phyloP scores from a whole-genome alignment of 2,888 invertebrate species.

The Magallana nippona region DNA sequence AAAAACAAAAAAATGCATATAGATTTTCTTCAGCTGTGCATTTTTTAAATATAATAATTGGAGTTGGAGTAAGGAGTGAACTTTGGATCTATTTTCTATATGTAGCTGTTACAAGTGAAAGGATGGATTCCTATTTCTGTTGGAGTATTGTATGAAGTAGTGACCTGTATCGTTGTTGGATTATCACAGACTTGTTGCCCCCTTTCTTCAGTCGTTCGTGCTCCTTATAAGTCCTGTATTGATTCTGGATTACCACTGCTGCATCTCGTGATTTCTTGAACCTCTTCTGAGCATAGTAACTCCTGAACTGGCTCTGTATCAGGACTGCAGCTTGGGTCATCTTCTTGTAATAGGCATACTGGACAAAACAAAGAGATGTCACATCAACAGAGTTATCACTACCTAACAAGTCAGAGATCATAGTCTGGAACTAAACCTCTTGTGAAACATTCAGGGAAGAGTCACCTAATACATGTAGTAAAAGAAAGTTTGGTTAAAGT shows the following conservation, averaged over 20 bases:
- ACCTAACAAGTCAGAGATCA: neutral
- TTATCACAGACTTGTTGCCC: slow-evolving; percentile 79
- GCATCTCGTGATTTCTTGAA: slow-evolving; percentile 87
- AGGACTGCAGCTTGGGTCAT: slow-evolving; percentile 97
- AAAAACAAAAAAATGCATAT: too few species aligned
- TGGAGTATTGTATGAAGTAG: neutral
- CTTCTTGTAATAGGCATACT: slow-evolving; percentile 97
- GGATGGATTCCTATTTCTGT: too few species aligned
- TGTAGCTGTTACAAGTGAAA: too few species aligned
- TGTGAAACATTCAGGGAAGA: too few species aligned
- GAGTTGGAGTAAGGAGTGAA: too few species aligned
- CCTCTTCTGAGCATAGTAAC: slow-evolving; percentile 91
- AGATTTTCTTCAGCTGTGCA: too few species aligned
- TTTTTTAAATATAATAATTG: too few species aligned
- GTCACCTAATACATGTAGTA: too few species aligned
- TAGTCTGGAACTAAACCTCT: too few species aligned
- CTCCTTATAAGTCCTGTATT: slow-evolving; percentile 91
- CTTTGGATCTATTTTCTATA: too few species aligned
- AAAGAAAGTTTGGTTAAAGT: too few species aligned
- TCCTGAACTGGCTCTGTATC: slow-evolving; percentile 95
- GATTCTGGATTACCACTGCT: slow-evolving; percentile 91
- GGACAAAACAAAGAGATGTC: slow-evolving; percentile 67
- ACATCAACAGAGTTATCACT: neutral
- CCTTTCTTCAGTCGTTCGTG: slow-evolving; percentile 88
- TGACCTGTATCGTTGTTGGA: slow-evolving; percentile 78